Evolutionary conservation across 2,113 vertebrate species (phyloP).

Genomic region (Enhydra lutris): DNA sequence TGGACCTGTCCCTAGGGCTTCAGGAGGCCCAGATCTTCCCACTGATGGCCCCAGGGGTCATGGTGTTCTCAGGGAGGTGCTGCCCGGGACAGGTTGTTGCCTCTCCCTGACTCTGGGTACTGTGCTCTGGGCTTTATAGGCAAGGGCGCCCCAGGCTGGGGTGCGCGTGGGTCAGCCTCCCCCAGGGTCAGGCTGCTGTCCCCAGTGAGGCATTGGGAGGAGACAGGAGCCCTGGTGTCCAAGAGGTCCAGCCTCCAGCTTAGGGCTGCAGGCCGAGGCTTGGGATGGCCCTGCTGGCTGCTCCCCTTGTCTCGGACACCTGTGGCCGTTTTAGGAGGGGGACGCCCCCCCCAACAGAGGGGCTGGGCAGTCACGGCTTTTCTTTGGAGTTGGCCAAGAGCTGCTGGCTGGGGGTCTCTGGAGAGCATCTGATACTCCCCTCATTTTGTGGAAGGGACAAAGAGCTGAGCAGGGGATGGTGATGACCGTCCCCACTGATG

Average conservation of each 20-base stretch:
- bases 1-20: not conserved
- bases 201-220: not conserved
- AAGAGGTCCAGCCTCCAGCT: not conserved
- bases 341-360: not conserved
- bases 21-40: not conserved
- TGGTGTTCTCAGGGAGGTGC: not conserved
- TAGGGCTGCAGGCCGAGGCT: not conserved
- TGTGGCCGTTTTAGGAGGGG: not conserved
- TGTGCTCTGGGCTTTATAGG: accelerated
- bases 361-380: not conserved
- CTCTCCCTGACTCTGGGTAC: accelerated
- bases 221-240: not conserved
- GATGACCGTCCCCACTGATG: not conserved
- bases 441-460: not conserved
- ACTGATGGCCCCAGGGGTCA: too few relatives aligned
- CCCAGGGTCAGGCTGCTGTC: not conserved
- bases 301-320: not conserved
- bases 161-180: accelerated
- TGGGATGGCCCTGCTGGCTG: not conserved
- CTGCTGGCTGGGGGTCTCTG: not conserved
- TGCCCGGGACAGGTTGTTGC: not conserved
- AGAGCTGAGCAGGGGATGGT: not conserved
- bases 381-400: not conserved
- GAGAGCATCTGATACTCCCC: not conserved
- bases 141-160: too few relatives aligned